Evolutionary conservation across 2,113 vertebrate species (phyloP).

Genomic region (Ictalurus punctatus): DNA sequence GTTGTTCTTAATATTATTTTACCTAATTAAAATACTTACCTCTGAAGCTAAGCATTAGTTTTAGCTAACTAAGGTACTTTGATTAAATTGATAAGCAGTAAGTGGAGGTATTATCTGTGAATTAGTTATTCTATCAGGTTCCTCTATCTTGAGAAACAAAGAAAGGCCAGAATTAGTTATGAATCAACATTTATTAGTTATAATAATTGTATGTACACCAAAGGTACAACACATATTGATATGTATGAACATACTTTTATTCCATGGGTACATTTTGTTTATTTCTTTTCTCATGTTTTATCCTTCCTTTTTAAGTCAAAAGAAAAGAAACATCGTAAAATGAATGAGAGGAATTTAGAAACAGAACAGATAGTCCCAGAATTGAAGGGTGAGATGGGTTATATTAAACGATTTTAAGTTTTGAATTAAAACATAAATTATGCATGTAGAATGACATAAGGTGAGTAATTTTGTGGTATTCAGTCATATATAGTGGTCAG

Average conservation of each 20-base stretch:
- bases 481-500: not conserved
- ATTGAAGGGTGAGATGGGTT: conserved; percentile 54
- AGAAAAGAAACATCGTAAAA: conserved; percentile 78
- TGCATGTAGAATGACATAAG: conserved; percentile 12
- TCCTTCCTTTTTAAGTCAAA: conserved; percentile 72
- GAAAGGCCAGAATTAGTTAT: conserved; percentile 74
- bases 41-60: not conserved
- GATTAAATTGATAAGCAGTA: not conserved
- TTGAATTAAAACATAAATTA: conserved; percentile 49
- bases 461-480: not conserved
- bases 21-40: not conserved
- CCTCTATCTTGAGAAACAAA: conserved; percentile 16
- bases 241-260: conserved; percentile 79
- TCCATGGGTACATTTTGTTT: conserved; percentile 64
- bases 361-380: conserved; percentile 57
- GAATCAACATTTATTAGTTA: conserved; percentile 96
- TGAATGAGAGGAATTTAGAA: conserved; percentile 73
- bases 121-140: not conserved
- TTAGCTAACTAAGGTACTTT: not conserved
- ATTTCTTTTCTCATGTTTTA: conserved; percentile 64
- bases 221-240: conserved; percentile 92
- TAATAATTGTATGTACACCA: conserved; percentile 88
- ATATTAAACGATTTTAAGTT: conserved; percentile 44
- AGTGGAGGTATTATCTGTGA: not conserved
- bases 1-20: not conserved